Percentiles rank a stretch among this genome's conserved stretches.
These are phyloP conservation scores for Notarius lentiginosus DNA, from an alignment of 2,113 vertebrate species.

Conservation along the genomic window DNA sequence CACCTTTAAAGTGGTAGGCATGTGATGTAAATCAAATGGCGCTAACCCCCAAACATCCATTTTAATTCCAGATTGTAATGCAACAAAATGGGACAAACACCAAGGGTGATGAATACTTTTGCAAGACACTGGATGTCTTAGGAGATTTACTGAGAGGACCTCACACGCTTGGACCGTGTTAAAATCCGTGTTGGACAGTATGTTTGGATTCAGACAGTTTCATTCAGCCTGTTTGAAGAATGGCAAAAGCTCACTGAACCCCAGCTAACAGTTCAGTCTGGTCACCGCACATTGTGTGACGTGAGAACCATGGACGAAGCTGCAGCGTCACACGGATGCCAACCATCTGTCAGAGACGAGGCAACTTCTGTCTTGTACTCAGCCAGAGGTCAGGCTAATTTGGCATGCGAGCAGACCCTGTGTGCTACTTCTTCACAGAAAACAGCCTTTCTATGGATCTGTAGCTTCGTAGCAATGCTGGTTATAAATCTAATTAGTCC, in stretches of 20 bases:
- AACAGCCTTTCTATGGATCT: constrained; percentile 14
- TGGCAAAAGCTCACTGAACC: constrained; percentile 6
- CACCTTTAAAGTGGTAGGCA: too few relatives aligned
- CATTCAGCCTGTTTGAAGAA: background rate
- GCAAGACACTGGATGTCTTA: too few relatives aligned
- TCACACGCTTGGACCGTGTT: background rate
- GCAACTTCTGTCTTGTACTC: constrained; percentile 17
- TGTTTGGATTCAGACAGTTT: background rate
- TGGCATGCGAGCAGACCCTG: constrained; percentile 8
- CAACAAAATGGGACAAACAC: too few relatives aligned
- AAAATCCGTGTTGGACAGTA: background rate
- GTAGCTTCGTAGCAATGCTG: constrained; percentile 18
- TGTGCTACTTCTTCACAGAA: background rate
- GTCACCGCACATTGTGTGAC: background rate
- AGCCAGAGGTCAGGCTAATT: constrained; percentile 46
- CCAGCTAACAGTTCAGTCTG: background rate
- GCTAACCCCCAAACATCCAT: too few relatives aligned
- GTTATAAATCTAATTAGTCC: constrained; percentile 24
- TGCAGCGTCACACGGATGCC: constrained; percentile 7
- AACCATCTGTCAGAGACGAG: constrained; percentile 36
- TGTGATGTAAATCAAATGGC: too few relatives aligned
- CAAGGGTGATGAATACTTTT: too few relatives aligned
- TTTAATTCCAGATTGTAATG: too few relatives aligned
- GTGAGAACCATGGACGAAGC: background rate
- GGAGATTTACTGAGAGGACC: background rate